Evolutionary conservation across 2,113 vertebrate genomes (phyloP), one percentile per base, ranked within the genome.

Genomic region (Tautogolabrus adspersus): DNA sequence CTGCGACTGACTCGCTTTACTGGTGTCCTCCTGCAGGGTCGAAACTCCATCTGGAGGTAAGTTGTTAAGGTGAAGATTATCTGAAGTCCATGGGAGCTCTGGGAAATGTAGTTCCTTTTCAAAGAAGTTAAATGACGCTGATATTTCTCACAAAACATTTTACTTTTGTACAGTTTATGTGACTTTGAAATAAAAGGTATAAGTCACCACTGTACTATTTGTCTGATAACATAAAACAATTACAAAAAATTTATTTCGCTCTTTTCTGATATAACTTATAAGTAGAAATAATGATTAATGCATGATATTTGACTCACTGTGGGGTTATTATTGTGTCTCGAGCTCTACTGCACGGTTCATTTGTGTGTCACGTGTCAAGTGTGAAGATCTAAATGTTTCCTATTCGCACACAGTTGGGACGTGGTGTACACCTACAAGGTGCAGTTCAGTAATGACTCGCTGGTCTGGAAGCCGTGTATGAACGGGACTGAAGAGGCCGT

Each of bases 21-120:
- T 0, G 97, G 96, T 0, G 69, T 98, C 79, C 91, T 98, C 87
- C 95, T 96, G 0, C 97, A 98, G 92, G 97, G 96, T 3, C 95
- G 96, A 79, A 96, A 87, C 88, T 98, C 97, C 67, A 94, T 98
- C 88, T 98, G 97, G 97, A 98, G 96, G 97, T 98, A 72, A 82
- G 60, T 46, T 4, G 19, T 49, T 18, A 49, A 18, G 18, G 16
- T 19, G 3, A 19, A 19, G 40, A 42, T 42, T 9, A 11, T 42
- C 11, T 1, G 3, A 11, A 10, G 40, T 42, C 11, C 40, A 42
- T 6, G 40, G 40, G 40, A 42, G 40, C 8, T 42, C 40, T 42
- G 40, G 40, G 40, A 42, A 42, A 42, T 42, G 40, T 42, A 42
- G 30, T 34, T 34, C 40, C 40, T 42, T 42, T 42, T 42, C 11